Evolutionary conservation across 2,888 invertebrate species (phyloP).

Genomic region (Trachelus tabidus): DNA sequence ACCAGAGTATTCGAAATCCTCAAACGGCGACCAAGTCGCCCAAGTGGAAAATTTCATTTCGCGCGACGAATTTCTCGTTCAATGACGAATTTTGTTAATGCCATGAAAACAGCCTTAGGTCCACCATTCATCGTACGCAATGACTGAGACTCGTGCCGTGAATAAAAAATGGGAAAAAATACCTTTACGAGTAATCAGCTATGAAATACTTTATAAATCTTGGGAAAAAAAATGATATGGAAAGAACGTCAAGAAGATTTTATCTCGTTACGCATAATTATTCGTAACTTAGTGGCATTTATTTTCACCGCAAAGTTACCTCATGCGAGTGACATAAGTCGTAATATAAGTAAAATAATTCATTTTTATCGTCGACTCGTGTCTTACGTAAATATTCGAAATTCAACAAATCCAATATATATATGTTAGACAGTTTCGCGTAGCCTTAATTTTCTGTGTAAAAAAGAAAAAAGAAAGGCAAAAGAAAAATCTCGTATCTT

Average conservation of each 20-base stretch:
- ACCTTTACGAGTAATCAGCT: neutral
- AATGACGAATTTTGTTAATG: neutral
- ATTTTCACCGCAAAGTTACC: neutral
- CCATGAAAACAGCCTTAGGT: neutral
- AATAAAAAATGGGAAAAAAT: neutral
- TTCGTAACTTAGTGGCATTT: neutral
- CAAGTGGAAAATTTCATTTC: slow-evolving; percentile 1
- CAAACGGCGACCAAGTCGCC: neutral
- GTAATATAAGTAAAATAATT: neutral
- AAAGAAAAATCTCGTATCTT: neutral
- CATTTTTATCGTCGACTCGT: neutral
- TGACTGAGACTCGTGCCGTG: neutral
- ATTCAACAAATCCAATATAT: neutral
- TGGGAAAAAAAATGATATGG: neutral
- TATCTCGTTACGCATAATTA: neutral
- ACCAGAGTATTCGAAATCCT: neutral
- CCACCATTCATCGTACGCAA: neutral
- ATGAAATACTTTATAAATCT: neutral
- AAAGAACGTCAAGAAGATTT: neutral
- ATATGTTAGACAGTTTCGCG: neutral
- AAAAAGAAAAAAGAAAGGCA: neutral
- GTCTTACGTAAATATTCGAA: neutral
- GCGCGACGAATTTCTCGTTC: neutral
- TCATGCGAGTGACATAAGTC: neutral
- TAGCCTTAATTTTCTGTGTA: neutral